phyloP scores from a whole-genome alignment of 64 coral and sea anemone species.

The Montipora efflorescens region DNA sequence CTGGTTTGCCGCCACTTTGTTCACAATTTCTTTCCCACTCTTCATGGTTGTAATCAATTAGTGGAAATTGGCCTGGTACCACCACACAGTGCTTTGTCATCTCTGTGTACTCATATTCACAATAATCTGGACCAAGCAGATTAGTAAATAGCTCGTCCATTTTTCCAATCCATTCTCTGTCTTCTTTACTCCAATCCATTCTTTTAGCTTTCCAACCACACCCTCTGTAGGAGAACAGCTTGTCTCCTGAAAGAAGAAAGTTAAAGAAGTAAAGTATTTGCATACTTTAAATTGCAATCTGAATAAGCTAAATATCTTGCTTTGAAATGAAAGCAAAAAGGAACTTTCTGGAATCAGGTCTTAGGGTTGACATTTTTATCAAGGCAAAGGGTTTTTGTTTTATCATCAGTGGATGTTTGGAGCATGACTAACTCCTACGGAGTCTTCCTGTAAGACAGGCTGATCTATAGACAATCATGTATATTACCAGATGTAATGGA shows the following conservation, averaged over 20 bases:
- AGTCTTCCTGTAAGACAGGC: too few relatives aligned
- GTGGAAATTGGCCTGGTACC: slow-evolving; percentile 6
- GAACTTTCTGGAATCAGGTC: too few relatives aligned
- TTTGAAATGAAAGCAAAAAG: background rate
- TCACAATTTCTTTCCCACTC: slow-evolving; percentile 20
- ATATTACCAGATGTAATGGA: background rate
- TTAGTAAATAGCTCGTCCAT: slow-evolving; percentile 40
- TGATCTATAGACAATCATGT: background rate
- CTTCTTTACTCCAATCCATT: slow-evolving; percentile 24
- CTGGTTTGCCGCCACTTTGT: too few relatives aligned
- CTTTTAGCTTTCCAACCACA: slow-evolving; percentile 58
- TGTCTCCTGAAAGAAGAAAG: background rate
- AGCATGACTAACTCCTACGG: too few relatives aligned
- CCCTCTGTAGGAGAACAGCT: slow-evolving; percentile 29
- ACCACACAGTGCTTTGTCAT: slow-evolving; percentile 5
- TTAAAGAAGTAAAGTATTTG: too few relatives aligned
- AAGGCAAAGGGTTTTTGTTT: too few relatives aligned
- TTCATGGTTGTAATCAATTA: slow-evolving; percentile 1
- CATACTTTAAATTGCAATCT: too few relatives aligned
- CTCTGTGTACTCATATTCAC: slow-evolving; percentile 58
- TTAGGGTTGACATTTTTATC: too few relatives aligned
- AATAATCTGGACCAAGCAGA: slow-evolving; percentile 60
- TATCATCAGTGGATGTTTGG: too few relatives aligned
- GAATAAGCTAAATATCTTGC: too few relatives aligned
- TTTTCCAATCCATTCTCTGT: slow-evolving; percentile 13